Conservation (phyloP, 2,113 vertebrate species). For the rat (Rattus norvegicus) region GRCr8 NC_086036.1:57754501-57755000, state of each 20-base stretch:
- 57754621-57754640: not conserved
- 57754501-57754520: not conserved
- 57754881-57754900: too few relatives aligned
- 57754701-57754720: fast-evolving
- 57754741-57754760: not conserved
- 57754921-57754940: not conserved
- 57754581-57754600: not conserved
- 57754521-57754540: not conserved
- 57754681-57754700: not conserved
- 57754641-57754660: not conserved
- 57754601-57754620: not conserved
- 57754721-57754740: not conserved
- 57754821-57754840: too few relatives aligned
- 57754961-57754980: too few relatives aligned
- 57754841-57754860: not conserved
- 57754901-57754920: not conserved
- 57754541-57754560: not conserved
- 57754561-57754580: not conserved
- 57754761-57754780: not conserved
- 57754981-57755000: too few relatives aligned
- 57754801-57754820: not conserved
- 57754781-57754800: not conserved
- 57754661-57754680: not conserved
- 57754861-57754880: not conserved
- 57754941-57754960: fast-evolving